phyloP scores from a whole-genome alignment of 2,888 invertebrate species.

The Mactromeris polynyma region DNA sequence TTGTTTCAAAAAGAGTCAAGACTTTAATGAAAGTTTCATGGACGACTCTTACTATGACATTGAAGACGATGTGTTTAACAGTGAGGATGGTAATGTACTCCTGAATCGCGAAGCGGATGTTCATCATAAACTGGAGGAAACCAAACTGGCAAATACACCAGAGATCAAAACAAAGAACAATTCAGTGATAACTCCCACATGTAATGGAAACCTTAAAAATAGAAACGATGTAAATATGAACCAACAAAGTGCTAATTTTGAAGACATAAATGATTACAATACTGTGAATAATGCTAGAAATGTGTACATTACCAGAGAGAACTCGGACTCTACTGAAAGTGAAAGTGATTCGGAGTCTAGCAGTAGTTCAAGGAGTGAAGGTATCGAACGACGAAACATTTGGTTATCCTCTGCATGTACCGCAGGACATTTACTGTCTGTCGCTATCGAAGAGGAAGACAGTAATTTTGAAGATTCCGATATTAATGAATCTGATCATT shows the following conservation, averaged over 20 bases:
- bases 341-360: slow-evolving; percentile 24
- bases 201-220: background rate
- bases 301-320: background rate
- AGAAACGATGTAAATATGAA: background rate
- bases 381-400: slow-evolving; percentile 48
- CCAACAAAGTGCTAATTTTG: background rate
- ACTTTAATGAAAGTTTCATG: slow-evolving; percentile 47
- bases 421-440: slow-evolving; percentile 54
- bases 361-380: slow-evolving; percentile 8
- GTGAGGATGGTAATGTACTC: slow-evolving; percentile 29
- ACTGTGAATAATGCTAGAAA: slow-evolving; percentile 12
- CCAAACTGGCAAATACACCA: slow-evolving; percentile 29
- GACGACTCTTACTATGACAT: slow-evolving; percentile 57
- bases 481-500: slow-evolving; percentile 18
- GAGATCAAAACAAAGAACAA: background rate
- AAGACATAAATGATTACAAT: background rate
- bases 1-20: slow-evolving; percentile 63
- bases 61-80: slow-evolving; percentile 42
- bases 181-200: background rate
- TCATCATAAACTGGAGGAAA: slow-evolving; percentile 33
- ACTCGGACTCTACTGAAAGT: slow-evolving; percentile 9
- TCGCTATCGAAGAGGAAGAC: slow-evolving; percentile 68
- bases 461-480: slow-evolving; percentile 68
- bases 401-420: slow-evolving; percentile 51
- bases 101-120: slow-evolving; percentile 18